Evolutionary conservation across 2,888 invertebrate species (phyloP), one percentile per base, ranked within the genome.

Genomic region (Acleris laterana): DNA sequence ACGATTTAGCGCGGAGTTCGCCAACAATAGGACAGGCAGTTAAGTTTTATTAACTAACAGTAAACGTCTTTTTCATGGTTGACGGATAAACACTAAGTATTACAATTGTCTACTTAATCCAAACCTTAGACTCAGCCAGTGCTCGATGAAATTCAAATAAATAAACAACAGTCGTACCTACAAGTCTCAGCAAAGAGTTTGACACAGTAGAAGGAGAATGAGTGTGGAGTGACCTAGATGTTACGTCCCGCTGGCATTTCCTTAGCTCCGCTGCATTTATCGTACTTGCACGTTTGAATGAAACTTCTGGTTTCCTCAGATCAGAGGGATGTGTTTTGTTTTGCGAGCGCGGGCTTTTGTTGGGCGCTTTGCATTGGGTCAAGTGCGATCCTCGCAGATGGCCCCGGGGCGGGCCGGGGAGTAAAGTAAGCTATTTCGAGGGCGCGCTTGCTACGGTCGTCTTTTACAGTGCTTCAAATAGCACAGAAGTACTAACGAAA

Each of bases 361-460:
- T 82, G 77, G 73, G 70, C 80, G 81, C 84, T 88, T 87, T 83
- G 78, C 81, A 82, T 80, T 80, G 78, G 88, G 89, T 90, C 89
- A 89, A 90, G 86, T 83, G 83, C 84, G 84, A 83, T 85, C 81
- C 83, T 85, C 77, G 55, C 77, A 83, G 84, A 85, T 81, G 81
- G 88, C 87, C 78, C 71, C 74, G 70, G 77, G 74, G 70, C 70
- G 73, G 32, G 70, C 71, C 46, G 71, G 68, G 62, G 73, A 69
- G 77, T 76, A 77, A 74, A 78, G 70, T 75, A 77, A 81, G 74
- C 76, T 72, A 74, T 77, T 80, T 75, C 68, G 59, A 72, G 58
- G 57, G 58, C 42, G 63, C 60, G 67, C 42, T 57, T 64, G 53
- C 57, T n/a, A n/a, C n/a, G n/a, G n/a, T n/a, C n/a, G n/a, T n/a